Evolutionary conservation across 2,797 vertebrate species (phyloP).

Genomic region (Catamblyrhynchus diadema): DNA sequence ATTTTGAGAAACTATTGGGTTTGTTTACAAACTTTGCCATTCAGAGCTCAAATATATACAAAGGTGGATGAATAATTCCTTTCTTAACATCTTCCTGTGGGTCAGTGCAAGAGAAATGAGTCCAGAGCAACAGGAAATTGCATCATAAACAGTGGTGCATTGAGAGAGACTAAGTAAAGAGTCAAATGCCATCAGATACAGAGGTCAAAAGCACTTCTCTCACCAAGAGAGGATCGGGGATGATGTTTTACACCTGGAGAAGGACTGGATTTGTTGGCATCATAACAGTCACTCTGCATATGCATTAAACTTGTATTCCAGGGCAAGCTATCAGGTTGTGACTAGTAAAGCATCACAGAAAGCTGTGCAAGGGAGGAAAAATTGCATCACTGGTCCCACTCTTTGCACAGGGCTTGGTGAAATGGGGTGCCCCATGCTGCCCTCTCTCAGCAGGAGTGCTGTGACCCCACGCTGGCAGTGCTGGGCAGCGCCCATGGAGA

Average conservation of each 20-base stretch:
- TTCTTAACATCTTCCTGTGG: background rate
- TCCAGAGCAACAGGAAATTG: background rate
- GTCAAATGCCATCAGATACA: background rate
- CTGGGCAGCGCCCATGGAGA: too few relatives aligned
- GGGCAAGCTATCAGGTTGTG: background rate
- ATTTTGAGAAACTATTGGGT: background rate
- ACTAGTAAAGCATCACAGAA: background rate
- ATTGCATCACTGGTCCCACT: background rate
- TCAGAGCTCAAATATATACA: background rate
- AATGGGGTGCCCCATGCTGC: fast-evolving
- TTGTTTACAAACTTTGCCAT: background rate
- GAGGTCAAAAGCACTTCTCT: background rate
- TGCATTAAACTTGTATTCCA: background rate
- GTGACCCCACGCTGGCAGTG: background rate
- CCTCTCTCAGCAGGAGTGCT: background rate
- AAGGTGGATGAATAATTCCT: background rate
- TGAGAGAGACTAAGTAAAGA: background rate
- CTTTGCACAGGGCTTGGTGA: background rate
- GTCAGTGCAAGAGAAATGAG: background rate
- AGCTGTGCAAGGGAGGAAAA: background rate
- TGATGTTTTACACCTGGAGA: background rate
- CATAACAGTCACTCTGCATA: background rate
- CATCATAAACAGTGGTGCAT: background rate
- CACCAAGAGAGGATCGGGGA: background rate
- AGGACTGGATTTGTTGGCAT: background rate